These are phyloP conservation scores for Vollenhovia emeryi DNA, from an alignment of 1,140 invertebrate species.

Conservation along the genomic window DNA sequence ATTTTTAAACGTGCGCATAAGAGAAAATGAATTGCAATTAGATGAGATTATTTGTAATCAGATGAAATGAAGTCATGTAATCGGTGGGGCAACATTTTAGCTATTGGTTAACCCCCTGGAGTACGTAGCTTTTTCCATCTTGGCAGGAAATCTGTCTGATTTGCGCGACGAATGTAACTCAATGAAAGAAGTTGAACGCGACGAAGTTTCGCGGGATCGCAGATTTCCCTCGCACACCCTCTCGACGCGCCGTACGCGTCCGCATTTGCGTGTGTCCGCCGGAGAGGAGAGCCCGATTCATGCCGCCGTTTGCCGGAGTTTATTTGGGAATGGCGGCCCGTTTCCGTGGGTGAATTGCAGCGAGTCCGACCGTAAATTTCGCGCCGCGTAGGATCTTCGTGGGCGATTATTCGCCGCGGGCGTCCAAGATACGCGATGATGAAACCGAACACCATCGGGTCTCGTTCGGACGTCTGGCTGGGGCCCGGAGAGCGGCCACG, in stretches of 20 bases:
- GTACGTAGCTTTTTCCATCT: too few relatives aligned
- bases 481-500: constrained; percentile 60
- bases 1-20: too few relatives aligned
- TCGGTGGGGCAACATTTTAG: too few relatives aligned
- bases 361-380: constrained; percentile 75
- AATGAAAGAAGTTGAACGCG: not conserved
- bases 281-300: constrained; percentile 62
- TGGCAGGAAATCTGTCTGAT: not conserved
- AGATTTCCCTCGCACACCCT: constrained; percentile 25
- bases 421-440: constrained; percentile 76
- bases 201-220: constrained; percentile 32
- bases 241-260: constrained; percentile 17
- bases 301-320: constrained; percentile 73
- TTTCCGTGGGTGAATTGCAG: constrained; percentile 76
- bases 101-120: too few relatives aligned
- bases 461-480: constrained; percentile 71
- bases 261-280: not conserved
- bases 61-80: too few relatives aligned
- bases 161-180: constrained; percentile 7
- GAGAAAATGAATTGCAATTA: too few relatives aligned
- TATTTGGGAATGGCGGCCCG: constrained; percentile 74
- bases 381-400: constrained; percentile 74
- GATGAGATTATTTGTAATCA: too few relatives aligned
- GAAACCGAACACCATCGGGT: constrained; percentile 74
- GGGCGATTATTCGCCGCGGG: constrained; percentile 76